Conservation (phyloP, 2,113 vertebrate genomes). For the Micromys minutus region DNA sequence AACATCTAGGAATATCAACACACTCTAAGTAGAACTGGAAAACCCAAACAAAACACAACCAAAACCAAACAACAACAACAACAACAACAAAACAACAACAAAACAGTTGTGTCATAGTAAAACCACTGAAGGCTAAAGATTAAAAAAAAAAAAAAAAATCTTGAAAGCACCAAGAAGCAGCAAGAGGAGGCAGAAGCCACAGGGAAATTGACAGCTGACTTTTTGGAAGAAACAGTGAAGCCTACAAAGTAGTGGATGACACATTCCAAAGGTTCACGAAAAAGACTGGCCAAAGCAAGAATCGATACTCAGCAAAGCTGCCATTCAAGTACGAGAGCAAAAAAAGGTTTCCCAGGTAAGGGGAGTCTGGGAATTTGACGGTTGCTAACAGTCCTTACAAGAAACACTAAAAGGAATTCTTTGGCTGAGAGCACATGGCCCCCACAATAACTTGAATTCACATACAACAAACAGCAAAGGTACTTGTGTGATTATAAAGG, state of each 20-base stretch:
- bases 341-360: background rate
- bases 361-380: background rate
- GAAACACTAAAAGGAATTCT: conserved; percentile 5
- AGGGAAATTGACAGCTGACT: background rate
- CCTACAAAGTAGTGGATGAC: background rate
- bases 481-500: background rate
- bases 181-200: background rate
- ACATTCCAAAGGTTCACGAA: background rate
- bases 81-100: too few relatives aligned
- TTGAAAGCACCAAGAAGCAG: background rate
- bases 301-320: background rate
- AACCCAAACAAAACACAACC: background rate
- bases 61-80: background rate
- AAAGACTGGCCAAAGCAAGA: background rate
- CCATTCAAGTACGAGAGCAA: conserved; percentile 4
- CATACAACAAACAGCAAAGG: background rate
- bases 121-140: background rate
- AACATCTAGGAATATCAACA: background rate
- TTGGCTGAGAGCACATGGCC: background rate
- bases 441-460: background rate
- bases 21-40: background rate
- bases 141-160: background rate
- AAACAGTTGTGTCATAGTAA: background rate
- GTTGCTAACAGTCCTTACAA: background rate
- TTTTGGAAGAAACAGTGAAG: background rate